A percentile compares a stretch with the other conserved stretches of the same genome.
phyloP scores from a whole-genome alignment of 2,797 vertebrate species.

The Megalops cyprinoides region DNA sequence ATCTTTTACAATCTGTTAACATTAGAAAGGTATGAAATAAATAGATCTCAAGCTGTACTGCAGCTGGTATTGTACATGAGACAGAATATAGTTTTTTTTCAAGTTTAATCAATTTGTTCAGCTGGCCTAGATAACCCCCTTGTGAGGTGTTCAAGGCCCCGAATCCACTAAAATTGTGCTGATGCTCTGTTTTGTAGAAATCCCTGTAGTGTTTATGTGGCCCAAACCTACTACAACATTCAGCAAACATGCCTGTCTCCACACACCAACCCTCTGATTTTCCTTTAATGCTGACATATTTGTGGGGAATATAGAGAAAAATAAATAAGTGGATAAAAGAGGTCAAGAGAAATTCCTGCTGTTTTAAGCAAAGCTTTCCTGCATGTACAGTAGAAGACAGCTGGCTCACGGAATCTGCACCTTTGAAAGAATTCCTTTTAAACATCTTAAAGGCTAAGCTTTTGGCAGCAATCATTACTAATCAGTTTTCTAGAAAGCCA shows the following conservation, averaged over 20 bases:
- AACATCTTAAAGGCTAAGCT: too few relatives aligned
- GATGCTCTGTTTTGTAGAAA: constrained; percentile 1
- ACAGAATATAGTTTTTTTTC: background rate
- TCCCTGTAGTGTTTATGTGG: constrained; percentile 4
- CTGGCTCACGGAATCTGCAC: too few relatives aligned
- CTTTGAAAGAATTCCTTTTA: background rate
- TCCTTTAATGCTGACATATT: background rate
- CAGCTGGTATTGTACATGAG: background rate
- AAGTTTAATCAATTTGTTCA: background rate
- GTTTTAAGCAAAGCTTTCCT: background rate
- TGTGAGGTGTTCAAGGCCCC: background rate
- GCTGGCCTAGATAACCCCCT: constrained; percentile 1
- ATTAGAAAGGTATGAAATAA: background rate
- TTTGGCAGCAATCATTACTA: too few relatives aligned
- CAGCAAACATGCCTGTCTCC: background rate
- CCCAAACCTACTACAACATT: background rate
- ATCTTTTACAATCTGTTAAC: background rate
- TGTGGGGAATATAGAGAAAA: background rate
- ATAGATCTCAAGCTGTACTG: background rate
- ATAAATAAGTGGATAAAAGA: background rate
- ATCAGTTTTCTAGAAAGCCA: too few relatives aligned
- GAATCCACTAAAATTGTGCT: constrained; percentile 7
- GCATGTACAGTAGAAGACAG: too few relatives aligned
- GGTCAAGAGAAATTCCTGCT: background rate
- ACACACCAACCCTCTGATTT: too few relatives aligned